Conservation (phyloP, 2,113 vertebrate species). For the Raja brachyura region DNA sequence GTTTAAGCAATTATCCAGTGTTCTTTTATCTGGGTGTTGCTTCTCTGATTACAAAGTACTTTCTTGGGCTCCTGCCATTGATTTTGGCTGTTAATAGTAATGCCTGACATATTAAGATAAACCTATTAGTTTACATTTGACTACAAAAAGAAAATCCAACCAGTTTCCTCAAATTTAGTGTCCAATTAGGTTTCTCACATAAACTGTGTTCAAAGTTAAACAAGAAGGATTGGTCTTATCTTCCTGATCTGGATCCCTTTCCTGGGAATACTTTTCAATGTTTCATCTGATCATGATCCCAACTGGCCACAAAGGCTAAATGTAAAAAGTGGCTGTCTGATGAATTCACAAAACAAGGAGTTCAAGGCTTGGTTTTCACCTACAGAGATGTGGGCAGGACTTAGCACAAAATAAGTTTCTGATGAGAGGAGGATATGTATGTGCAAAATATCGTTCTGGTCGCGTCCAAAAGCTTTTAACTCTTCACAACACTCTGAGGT, state of each 20-base stretch:
- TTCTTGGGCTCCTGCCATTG: conserved; percentile 56
- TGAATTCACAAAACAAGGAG: neutral
- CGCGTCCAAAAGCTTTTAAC: neutral
- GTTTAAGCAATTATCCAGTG: conserved; percentile 65
- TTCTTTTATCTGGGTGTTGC: conserved; percentile 61
- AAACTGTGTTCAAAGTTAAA: neutral
- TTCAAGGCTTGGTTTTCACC: neutral
- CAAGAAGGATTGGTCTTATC: neutral
- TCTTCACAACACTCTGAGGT: neutral
- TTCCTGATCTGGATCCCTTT: neutral
- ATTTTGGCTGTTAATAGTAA: conserved; percentile 56
- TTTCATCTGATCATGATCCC: neutral
- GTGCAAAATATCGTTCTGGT: neutral
- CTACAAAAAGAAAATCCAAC: conserved; percentile 71
- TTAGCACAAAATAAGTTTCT: neutral
- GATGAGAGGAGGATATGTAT: neutral
- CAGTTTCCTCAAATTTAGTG: conserved; percentile 60
- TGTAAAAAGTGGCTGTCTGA: neutral
- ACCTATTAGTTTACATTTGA: conserved; percentile 66
- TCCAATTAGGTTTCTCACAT: neutral
- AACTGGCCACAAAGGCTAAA: neutral
- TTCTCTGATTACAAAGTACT: conserved; percentile 50
- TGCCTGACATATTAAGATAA: conserved; percentile 83
- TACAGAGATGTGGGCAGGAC: neutral
- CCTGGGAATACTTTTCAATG: neutral